Base-by-base conservation (phyloP, 2,797 vertebrate genomes). In the Pygocentrus nattereri region DNA sequence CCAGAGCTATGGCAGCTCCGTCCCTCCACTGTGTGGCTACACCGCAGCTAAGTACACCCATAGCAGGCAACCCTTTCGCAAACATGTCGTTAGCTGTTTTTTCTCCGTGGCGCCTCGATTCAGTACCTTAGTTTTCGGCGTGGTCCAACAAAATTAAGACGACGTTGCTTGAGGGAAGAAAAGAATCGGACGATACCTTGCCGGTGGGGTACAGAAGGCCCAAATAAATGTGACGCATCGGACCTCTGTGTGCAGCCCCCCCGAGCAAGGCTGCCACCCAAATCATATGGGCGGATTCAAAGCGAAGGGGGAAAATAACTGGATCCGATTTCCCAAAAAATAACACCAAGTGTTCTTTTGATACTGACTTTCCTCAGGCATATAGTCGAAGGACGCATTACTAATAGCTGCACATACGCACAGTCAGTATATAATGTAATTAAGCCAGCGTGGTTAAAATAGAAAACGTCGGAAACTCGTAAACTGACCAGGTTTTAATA, bases 161-260 rank as follows among this genome's bases (percentile, higher is more conserved):
- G 67, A 73, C 69, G 82, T 70, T 56, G 65, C 44, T 58, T 27
- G 25, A 34, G 73, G 58, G 25, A 0, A 16, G 54, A 47, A 44
- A 76, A 5, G 59, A 64, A 15, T 50, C 41, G 68, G 75, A 58
- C 56, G 69, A 67, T 72, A 47, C 49, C 38, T 82, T 38, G 74
- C 69, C 78, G 62, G 70, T 58, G 76, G 81, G 81, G 70, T 78
- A 44, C 78, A 82, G 76, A 79, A 85, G 86, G 86, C 86, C 86
- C 86, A 78, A 84, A 84, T 76, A 80, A 87, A 80, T 72, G 84
- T 87, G 86, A 87, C 86, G 86, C 86, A 87, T 80, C 74, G 84
- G 79, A 82, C 79, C 83, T 87, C 77, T 31, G 23, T 83, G 84
- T 56, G 79, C 86, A 87, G 79, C 82, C 74, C 41, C 52, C 54